phyloP scores from a whole-genome alignment of 2,797 vertebrate genomes.

The Tympanoctomys barrerae region DNA sequence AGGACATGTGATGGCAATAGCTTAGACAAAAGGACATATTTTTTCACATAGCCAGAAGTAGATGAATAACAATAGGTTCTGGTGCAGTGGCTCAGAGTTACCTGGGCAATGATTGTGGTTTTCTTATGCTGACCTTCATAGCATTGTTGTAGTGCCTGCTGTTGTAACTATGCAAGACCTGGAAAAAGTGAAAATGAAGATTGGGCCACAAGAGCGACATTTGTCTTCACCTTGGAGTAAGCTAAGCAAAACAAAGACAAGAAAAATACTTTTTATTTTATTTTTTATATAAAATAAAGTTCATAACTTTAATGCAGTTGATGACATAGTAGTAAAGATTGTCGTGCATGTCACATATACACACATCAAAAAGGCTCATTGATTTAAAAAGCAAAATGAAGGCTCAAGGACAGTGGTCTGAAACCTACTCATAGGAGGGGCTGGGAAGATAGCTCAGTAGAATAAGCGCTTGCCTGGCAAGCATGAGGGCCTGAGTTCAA shows the following conservation, averaged over 20 bases:
- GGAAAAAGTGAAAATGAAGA: neutral
- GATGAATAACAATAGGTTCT: neutral
- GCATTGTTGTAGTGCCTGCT: neutral
- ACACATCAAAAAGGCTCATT: too few relatives aligned
- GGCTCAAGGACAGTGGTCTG: too few relatives aligned
- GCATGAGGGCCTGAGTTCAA: too few relatives aligned
- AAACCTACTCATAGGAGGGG: too few relatives aligned
- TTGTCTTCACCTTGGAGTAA: neutral
- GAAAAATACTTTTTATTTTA: neutral
- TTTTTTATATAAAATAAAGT: too few relatives aligned
- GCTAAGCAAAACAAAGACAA: neutral
- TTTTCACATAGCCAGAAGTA: neutral
- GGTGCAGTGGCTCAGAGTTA: neutral
- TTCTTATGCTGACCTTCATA: neutral
- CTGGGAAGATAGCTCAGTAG: too few relatives aligned
- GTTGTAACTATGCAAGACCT: neutral
- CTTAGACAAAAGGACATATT: slow-evolving; percentile 8
- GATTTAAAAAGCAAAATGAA: too few relatives aligned
- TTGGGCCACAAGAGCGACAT: neutral
- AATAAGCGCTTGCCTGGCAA: too few relatives aligned
- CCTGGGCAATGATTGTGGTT: neutral
- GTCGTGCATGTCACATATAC: too few relatives aligned
- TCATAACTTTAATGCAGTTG: too few relatives aligned
- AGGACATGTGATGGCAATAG: slow-evolving; percentile 11
- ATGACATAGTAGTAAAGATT: too few relatives aligned